Conservation (phyloP, 2,113 vertebrate species). For the Athene noctua region DNA sequence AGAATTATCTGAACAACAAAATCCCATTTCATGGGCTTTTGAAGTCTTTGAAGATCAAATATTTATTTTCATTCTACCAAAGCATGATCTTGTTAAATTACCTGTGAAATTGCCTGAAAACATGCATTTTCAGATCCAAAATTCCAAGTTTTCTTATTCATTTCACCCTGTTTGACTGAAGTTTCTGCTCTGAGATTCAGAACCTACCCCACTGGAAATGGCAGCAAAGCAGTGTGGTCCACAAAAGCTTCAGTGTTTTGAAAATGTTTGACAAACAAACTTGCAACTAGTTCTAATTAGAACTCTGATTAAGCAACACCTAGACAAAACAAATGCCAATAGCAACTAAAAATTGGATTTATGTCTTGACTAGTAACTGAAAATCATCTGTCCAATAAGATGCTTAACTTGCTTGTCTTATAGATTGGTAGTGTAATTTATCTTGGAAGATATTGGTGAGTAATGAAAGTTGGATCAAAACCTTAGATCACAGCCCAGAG, state of each 20-base stretch:
- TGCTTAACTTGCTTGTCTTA: neutral
- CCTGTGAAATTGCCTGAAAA: neutral
- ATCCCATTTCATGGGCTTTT: neutral
- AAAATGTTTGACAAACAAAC: neutral
- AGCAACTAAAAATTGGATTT: neutral
- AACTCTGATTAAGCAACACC: neutral
- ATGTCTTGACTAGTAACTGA: neutral
- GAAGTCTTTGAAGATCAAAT: neutral
- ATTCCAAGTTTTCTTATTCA: neutral
- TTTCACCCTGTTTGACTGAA: neutral
- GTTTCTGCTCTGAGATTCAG: neutral
- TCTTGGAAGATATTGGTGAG: neutral
- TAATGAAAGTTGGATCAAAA: neutral
- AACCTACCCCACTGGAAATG: neutral
- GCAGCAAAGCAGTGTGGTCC: neutral
- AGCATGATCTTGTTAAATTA: neutral
- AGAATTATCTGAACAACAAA: neutral
- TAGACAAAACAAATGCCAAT: neutral
- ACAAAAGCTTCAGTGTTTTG: neutral
- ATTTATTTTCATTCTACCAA: neutral
- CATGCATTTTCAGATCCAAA: neutral
- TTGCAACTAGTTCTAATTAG: neutral
- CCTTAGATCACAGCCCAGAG: neutral
- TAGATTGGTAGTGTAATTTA: neutral
- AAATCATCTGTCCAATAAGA: neutral